Conservation (phyloP, 2,888 invertebrate genomes). For the Pristionchus japonicus region DNA sequence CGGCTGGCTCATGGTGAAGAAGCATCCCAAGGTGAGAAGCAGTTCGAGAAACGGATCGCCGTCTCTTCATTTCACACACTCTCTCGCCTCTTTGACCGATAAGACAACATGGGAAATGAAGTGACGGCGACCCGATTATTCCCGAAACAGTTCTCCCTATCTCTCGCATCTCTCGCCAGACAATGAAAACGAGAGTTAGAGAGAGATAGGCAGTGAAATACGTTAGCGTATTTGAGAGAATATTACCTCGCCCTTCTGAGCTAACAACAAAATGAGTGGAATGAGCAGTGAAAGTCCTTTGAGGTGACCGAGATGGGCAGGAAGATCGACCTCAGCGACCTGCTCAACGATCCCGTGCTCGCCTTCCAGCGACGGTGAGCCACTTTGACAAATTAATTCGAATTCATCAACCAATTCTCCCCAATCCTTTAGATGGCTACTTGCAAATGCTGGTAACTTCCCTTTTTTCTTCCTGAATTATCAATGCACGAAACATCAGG, state of each 20-base stretch:
- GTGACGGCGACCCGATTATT: not conserved
- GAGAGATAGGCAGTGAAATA: no score
- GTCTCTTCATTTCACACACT: not conserved
- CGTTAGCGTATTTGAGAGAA: no score
- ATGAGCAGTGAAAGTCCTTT: not conserved
- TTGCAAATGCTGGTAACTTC: not conserved
- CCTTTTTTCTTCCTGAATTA: not conserved
- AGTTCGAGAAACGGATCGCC: not conserved
- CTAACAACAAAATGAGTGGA: not conserved
- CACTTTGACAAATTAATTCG: constrained; percentile 75
- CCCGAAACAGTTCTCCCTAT: not conserved
- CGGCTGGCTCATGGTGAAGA: constrained; percentile 89
- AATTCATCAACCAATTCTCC: not conserved
- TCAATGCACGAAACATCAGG: not conserved
- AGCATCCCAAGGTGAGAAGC: constrained; percentile 80
- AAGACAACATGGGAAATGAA: no score
- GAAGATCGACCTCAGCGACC: constrained; percentile 82
- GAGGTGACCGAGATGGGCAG: constrained; percentile 75
- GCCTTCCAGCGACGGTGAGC: constrained; percentile 85
- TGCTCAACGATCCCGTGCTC: not conserved
- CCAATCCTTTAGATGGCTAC: constrained; percentile 49
- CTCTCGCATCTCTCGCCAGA: no score
- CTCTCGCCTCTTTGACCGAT: no score
- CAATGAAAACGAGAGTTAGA: no score
- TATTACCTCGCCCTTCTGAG: no score